Percentiles rank a stretch among this genome's conserved stretches.
Conservation (phyloP, 2,888 invertebrate species). For the Druceiella hillmani region DNA sequence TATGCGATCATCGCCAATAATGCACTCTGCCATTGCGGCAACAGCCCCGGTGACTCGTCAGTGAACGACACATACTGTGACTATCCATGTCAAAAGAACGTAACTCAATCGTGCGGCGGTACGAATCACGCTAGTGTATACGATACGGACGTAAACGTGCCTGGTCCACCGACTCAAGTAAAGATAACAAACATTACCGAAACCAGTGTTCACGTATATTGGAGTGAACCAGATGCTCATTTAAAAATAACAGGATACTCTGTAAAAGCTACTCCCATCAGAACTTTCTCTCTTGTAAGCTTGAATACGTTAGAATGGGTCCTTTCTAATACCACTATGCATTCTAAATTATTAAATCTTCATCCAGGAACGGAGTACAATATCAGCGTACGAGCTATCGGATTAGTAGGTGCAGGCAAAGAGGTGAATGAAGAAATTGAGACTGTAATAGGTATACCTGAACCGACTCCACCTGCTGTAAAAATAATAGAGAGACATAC, state of each 20-base stretch:
- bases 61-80: conserved; percentile 46
- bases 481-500: conserved; percentile 56
- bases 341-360: conserved; percentile 56
- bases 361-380: conserved; percentile 73
- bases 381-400: conserved; percentile 63
- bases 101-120: conserved; percentile 63
- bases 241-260: conserved; percentile 50
- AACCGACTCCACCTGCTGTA: conserved; percentile 66
- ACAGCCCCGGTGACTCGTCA: conserved; percentile 38
- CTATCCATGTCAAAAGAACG: conserved; percentile 56
- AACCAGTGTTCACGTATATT: conserved; percentile 54
- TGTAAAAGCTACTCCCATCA: conserved; percentile 48
- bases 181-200: conserved; percentile 55
- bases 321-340: conserved; percentile 53
- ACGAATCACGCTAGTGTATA: conserved; percentile 58
- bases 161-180: conserved; percentile 65
- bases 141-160: conserved; percentile 57
- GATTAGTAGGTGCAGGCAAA: conserved; percentile 55
- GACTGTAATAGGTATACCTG: conserved; percentile 67
- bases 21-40: conserved; percentile 45
- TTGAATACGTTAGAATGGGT: conserved; percentile 51
- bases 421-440: conserved; percentile 51
- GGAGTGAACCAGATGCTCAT: conserved; percentile 54
- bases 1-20: conserved; percentile 43
- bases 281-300: conserved; percentile 52